A percentile compares a stretch with the other conserved stretches of the same genome.
Conservation (phyloP, 2,797 vertebrate genomes). For the Australoheros facetus region DNA sequence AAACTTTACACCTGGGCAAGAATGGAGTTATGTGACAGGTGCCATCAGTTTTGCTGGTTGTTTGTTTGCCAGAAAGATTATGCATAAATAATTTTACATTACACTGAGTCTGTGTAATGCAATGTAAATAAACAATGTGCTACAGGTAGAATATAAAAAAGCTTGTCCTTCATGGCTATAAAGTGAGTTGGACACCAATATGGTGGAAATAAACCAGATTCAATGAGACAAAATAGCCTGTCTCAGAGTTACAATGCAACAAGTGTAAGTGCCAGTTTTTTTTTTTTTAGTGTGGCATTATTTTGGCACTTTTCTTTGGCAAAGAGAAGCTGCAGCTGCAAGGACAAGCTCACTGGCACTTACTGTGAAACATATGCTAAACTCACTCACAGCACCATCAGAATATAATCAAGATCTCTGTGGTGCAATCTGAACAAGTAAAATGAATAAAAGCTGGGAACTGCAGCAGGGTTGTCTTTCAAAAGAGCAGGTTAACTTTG, state of each 20-base stretch:
- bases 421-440: neutral
- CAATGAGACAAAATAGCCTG: neutral
- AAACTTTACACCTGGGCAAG: neutral
- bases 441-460: neutral
- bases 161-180: neutral
- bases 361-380: neutral
- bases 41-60: neutral
- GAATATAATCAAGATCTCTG: neutral
- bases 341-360: slow-evolving; percentile 3
- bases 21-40: neutral
- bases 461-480: neutral
- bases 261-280: neutral
- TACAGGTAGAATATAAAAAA: neutral
- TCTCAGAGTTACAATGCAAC: neutral
- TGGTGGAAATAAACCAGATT: slow-evolving; percentile 6
- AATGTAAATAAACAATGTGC: neutral
- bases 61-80: neutral
- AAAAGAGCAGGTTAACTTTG: neutral
- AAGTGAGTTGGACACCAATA: neutral
- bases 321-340: slow-evolving; percentile 12
- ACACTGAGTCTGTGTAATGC: no score
- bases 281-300: neutral
- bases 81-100: neutral
- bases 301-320: slow-evolving; percentile 11
- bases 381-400: neutral